Base-by-base conservation (phyloP, 2,113 vertebrate species). In the Scomber japonicus region DNA sequence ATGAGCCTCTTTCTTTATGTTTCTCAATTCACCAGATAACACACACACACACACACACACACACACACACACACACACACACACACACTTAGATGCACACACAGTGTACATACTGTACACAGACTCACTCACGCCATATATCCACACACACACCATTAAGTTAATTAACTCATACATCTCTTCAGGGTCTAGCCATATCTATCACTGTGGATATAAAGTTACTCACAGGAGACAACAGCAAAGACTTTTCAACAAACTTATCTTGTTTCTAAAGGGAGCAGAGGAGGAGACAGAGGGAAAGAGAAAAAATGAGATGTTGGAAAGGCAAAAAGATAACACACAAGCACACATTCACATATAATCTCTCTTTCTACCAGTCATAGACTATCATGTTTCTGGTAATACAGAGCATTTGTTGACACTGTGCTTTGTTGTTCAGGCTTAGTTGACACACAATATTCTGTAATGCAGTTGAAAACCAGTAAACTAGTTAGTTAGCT, bases 101-200 rank as follows among this genome's bases (percentile, higher is more conserved):
- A 31, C 46, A 53, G 35, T 40, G 35, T 40, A 40, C 51, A 30
- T 24, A 80, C 77, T 48, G 55, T 63, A 71, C 65, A 72, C 11
- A 67, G 14, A 53, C 24, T 57, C 35, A 54, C 55, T 62, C 60
- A 74, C 27, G 11, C 66, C 54, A 59, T 59, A 65, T 53, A 75
- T 14, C 16, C 80, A 77, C 72, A 60, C 64, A 65, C 24, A 74
- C 2, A 10, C 71, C 71, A 89, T 86, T 81, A 74, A 71, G 75
- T 89, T 89, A 86, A 89, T 89, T 89, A 88, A 84, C 68, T 61
- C 84, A 86, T 89, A 72, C 69, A 88, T 91, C 82, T 89, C 84
- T 77, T 54, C 50, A 31, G 35, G 53, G 24, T 12, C 19, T 27
- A n/a, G 74, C 15, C 11, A 7, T 54, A 81, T 84, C 70, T 65